Conservation (phyloP, 37 sponge, comb jelly and placozoan species). For the Amphimedon queenslandica region DNA sequence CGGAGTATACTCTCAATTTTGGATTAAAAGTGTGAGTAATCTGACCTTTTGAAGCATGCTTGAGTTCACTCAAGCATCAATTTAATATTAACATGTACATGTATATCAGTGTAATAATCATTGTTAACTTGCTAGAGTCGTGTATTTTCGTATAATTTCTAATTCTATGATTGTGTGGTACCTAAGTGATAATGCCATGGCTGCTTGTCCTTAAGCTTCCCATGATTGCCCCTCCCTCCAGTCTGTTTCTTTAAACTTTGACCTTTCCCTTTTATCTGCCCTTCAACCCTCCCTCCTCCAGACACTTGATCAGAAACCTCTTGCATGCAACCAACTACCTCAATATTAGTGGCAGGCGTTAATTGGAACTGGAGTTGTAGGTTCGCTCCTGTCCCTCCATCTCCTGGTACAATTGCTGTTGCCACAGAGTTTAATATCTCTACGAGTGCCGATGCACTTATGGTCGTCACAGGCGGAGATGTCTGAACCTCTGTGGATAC, state of each 20-base stretch:
- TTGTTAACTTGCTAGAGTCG: too few species aligned
- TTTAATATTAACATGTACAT: too few species aligned
- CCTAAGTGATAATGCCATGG: conserved; percentile 65
- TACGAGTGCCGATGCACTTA: not conserved
- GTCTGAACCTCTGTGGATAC: too few species aligned
- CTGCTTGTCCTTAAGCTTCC: conserved; percentile 9
- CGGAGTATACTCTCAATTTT: too few species aligned
- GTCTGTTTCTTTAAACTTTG: too few species aligned
- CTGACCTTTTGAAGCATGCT: too few species aligned
- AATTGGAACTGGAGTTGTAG: not conserved
- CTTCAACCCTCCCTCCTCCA: not conserved
- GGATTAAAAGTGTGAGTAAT: too few species aligned
- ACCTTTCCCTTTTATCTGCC: not conserved
- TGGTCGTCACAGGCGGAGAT: not conserved
- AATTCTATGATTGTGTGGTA: too few species aligned
- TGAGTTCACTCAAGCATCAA: too few species aligned
- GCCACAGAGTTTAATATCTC: not conserved
- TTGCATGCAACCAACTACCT: not conserved
- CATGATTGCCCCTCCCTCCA: not conserved
- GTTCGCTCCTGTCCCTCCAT: not conserved
- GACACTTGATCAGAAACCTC: not conserved
- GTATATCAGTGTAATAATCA: too few species aligned
- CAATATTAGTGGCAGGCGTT: not conserved
- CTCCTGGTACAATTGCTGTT: not conserved
- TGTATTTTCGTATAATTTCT: too few species aligned